phyloP scores from a whole-genome alignment of 23 tunicate species.

The Trididemnum miniatum region DNA sequence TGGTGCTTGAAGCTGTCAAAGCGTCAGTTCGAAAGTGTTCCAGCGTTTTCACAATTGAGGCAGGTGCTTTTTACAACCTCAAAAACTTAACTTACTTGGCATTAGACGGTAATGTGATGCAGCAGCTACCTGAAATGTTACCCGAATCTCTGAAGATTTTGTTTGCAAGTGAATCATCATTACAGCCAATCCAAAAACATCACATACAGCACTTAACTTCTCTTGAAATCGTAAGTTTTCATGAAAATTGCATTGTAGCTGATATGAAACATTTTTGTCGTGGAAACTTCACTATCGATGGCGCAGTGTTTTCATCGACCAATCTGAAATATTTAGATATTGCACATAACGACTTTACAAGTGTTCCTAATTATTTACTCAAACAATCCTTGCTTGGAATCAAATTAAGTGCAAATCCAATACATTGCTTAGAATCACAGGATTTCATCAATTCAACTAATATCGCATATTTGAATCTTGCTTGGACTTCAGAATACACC shows the following conservation, averaged over 20 bases:
- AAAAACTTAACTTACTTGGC: neutral
- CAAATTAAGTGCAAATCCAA: slow-evolving; percentile 1
- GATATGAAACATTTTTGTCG: neutral
- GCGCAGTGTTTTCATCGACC: neutral
- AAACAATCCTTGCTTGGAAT: slow-evolving; percentile 1
- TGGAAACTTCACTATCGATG: neutral
- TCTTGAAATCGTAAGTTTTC: neutral
- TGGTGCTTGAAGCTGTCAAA: neutral
- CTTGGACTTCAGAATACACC: slow-evolving; percentile 7
- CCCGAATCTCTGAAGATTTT: neutral
- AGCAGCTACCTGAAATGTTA: neutral
- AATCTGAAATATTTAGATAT: neutral
- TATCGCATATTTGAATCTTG: neutral
- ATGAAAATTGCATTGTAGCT: neutral
- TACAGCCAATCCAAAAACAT: neutral
- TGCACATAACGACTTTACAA: neutral
- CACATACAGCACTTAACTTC: neutral
- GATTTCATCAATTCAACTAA: neutral
- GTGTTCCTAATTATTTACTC: neutral
- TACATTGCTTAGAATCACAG: neutral
- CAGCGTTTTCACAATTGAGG: neutral
- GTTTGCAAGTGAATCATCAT: neutral
- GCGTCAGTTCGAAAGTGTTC: neutral
- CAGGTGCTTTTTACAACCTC: neutral
- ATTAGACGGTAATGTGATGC: neutral